Conservation (phyloP, 2,113 vertebrate genomes). For the Cryptomyrus ogoouensis region DNA sequence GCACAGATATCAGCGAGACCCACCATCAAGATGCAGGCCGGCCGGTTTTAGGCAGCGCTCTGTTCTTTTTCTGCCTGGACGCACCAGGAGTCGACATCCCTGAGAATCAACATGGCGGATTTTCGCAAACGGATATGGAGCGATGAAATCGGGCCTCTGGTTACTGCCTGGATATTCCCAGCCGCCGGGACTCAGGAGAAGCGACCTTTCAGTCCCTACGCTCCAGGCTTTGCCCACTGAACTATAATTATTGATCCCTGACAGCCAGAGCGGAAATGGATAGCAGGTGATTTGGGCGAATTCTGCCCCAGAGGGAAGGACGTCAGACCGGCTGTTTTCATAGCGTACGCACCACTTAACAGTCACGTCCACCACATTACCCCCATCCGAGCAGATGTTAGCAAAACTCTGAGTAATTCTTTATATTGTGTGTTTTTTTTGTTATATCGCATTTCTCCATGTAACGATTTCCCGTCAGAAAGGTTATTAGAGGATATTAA, state of each 20-base stretch:
- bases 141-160: background rate
- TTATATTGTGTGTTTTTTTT: background rate
- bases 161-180: background rate
- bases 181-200: no score
- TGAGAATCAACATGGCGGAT: background rate
- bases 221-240: background rate
- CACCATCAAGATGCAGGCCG: slow-evolving; percentile 1
- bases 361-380: background rate
- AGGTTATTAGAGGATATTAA: background rate
- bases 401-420: slow-evolving; percentile 5
- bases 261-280: background rate
- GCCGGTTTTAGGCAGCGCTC: background rate
- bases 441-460: background rate
- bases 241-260: background rate
- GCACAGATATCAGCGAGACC: slow-evolving; percentile 32
- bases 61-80: background rate
- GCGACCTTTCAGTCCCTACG: background rate
- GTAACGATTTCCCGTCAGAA: background rate
- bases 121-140: background rate
- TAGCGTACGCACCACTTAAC: background rate
- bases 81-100: background rate
- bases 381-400: background rate
- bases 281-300: background rate
- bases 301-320: background rate
- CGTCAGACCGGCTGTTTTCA: background rate